Evolutionary conservation across 2,797 vertebrate genomes (phyloP).

Genomic region (Anguilla marmorata): DNA sequence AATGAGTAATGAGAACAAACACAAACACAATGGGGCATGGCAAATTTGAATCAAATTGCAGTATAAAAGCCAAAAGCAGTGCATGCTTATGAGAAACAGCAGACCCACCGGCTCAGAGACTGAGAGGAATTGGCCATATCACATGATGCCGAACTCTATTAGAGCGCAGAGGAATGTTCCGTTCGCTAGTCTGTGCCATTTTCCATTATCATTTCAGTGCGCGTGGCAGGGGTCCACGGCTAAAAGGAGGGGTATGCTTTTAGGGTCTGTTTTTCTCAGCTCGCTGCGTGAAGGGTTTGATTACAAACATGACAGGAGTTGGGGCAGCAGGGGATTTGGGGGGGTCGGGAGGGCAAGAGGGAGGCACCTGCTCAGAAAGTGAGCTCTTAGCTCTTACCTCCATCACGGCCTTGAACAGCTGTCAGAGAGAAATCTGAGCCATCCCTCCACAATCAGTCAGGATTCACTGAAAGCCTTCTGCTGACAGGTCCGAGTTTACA

Average conservation of each 20-base stretch:
- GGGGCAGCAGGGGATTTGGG: conserved; percentile 3
- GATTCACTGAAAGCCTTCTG: background rate
- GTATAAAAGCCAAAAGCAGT: background rate
- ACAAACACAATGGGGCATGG: conserved; percentile 1
- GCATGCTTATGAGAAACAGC: background rate
- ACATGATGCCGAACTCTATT: background rate
- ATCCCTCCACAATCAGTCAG: background rate
- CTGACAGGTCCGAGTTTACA: background rate
- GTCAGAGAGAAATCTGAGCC: background rate
- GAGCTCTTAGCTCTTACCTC: background rate
- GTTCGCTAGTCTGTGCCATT: background rate
- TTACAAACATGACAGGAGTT: conserved; percentile 16
- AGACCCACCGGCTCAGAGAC: background rate
- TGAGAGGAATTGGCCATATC: background rate
- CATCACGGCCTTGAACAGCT: background rate
- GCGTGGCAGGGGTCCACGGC: background rate
- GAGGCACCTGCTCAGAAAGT: background rate
- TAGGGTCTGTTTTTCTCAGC: conserved; percentile 6
- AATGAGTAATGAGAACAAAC: background rate
- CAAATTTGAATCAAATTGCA: background rate
- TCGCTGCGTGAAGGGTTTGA: background rate
- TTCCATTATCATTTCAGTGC: background rate
- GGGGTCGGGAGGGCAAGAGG: background rate
- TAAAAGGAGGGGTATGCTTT: background rate
- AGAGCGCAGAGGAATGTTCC: background rate